Conservation (phyloP, 2,113 vertebrate species). For the Micromys minutus region DNA sequence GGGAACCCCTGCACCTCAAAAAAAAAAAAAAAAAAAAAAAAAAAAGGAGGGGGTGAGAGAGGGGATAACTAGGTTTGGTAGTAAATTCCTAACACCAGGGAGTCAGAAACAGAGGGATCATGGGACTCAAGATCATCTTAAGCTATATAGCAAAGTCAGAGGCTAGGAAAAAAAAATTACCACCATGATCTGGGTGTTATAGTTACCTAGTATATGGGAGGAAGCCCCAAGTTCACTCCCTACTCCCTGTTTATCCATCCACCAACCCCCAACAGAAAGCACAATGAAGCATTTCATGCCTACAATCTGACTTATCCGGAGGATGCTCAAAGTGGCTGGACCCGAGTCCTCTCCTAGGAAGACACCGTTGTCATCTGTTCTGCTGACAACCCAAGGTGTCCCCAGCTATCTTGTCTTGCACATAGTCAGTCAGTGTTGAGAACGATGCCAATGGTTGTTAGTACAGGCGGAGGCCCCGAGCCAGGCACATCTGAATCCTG, state of each 20-base stretch:
- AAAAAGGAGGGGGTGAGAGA: no score
- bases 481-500: not conserved
- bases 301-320: not conserved
- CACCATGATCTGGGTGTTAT: no score
- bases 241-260: not conserved
- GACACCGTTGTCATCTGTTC: not conserved
- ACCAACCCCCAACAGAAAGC: not conserved
- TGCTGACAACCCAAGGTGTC: not conserved
- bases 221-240: not conserved
- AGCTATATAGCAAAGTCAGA: not conserved
- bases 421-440: not conserved
- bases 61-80: not conserved
- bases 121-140: not conserved
- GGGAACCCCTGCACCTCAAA: not conserved
- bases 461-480: not conserved
- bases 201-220: not conserved
- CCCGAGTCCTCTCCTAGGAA: not conserved
- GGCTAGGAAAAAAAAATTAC: not conserved
- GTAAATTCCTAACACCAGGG: not conserved
- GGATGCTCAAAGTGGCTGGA: no score
- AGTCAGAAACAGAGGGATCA: not conserved
- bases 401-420: not conserved
- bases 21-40: accelerated
- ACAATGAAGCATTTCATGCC: not conserved
- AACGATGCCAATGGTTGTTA: not conserved